phyloP scores from a whole-genome alignment of 2,113 vertebrate genomes.

The pig (Sus scrofa) region DNA sequence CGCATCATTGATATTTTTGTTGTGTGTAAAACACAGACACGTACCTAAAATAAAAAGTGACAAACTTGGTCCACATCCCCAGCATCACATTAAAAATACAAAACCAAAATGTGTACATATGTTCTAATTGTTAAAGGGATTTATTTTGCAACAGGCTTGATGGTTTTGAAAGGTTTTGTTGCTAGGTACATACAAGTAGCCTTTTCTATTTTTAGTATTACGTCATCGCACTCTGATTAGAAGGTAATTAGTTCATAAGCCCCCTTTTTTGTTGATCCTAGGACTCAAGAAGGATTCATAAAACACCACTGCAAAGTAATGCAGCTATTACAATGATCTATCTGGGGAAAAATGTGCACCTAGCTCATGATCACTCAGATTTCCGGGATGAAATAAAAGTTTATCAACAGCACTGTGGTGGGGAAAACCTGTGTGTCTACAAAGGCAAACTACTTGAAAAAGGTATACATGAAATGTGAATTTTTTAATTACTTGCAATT shows the following conservation, averaged over 20 bases:
- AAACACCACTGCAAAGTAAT: slow-evolving; percentile 88
- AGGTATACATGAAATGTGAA: slow-evolving; percentile 88
- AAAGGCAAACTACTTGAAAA: slow-evolving; percentile 92
- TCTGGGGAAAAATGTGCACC: slow-evolving; percentile 92
- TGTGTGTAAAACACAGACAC: neutral
- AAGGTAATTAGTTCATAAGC: slow-evolving; percentile 5
- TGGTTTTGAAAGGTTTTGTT: neutral
- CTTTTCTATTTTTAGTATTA: slow-evolving; percentile 1
- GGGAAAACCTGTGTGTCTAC: slow-evolving; percentile 97
- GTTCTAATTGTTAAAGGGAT: neutral
- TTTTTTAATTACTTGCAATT: neutral
- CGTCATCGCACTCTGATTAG: neutral
- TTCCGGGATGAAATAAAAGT: slow-evolving; percentile 94
- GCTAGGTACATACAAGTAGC: neutral
- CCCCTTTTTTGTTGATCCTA: slow-evolving; percentile 76
- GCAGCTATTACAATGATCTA: slow-evolving; percentile 93
- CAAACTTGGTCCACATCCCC: neutral
- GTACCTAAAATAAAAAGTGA: neutral
- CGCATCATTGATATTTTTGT: neutral
- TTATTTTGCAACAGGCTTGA: slow-evolving; percentile 25
- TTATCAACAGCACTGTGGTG: slow-evolving; percentile 97
- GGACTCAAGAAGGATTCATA: slow-evolving; percentile 88
- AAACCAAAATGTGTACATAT: neutral
- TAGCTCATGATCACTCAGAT: slow-evolving; percentile 87
- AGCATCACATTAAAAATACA: neutral